Base-by-base conservation (phyloP, 2,113 vertebrate genomes). In the Origma solitaria region DNA sequence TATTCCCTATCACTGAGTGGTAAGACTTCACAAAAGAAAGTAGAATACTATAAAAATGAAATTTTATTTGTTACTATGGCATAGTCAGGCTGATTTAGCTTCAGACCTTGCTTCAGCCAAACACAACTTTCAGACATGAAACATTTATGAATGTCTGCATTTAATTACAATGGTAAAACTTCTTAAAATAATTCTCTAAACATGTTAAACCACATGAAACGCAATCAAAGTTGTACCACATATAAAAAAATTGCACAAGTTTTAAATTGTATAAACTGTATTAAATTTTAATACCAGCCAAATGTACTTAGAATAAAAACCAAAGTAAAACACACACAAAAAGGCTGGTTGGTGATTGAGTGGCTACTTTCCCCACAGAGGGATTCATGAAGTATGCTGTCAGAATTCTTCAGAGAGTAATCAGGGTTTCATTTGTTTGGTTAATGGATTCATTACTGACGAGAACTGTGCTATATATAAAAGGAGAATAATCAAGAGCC, bases 81-180 rank as follows among this genome's bases (percentile, higher is more conserved):
- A 96, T 87, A 97, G 72, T 79, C 72, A 95, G 90, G 82, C 84
- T 95, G 92, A 85, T 97, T 94, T 94, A 62, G 70, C 87, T 95
- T 97, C 94, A 98, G 96, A 94, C 90, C 88, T 94, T 47, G 27
- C 89, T 96, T 95, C 92, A 97, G 94, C 96, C 95, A 98, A 92
- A 94, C 68, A 94, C 31, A 96, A 86, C 90, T 94, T 96, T 92
- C 88, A 96, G 95, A 90, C 58, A 38, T 6, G 54, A 97, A 97
- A 92, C 65, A 93, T 95, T 96, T 96, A 92, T 61, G 97, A 97
- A 92, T 85, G 95, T 95, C 97, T 97, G 97, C 73, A 89, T 97
- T 97, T 95, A 94, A 96, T 96, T 91, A 97, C 95, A 97, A 89
- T 89, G 86, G 75, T 82, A 92, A 96, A 90, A 87, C 45, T 94